Evolutionary conservation across 2,113 vertebrate genomes (phyloP).

Genomic region (Gambusia affinis): DNA sequence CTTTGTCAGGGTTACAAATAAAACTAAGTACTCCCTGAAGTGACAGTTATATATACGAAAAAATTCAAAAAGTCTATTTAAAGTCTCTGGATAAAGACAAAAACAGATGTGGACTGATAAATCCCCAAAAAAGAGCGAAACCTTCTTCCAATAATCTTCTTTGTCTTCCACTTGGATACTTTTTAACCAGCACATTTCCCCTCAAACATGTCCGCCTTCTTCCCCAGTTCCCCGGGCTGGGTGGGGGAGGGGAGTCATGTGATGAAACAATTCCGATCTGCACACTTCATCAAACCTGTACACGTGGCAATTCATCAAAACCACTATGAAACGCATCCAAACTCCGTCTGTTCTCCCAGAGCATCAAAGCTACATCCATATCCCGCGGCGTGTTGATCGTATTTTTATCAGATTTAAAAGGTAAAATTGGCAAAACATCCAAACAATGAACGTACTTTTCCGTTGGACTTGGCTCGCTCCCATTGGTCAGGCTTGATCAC

Average conservation of each 20-base stretch:
- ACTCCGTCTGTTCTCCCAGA: neutral
- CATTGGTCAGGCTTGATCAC: conserved; percentile 69
- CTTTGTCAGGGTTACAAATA: neutral
- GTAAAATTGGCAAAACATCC: conserved; percentile 50
- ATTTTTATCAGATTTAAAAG: neutral
- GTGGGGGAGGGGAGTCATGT: conserved; percentile 80
- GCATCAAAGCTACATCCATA: neutral
- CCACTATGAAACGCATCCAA: neutral
- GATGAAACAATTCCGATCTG: conserved; percentile 38
- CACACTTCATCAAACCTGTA: conserved; percentile 32
- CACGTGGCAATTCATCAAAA: conserved; percentile 49
- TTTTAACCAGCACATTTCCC: conserved; percentile 80
- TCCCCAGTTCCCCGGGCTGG: conserved; percentile 53
- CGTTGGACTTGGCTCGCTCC: conserved; percentile 30
- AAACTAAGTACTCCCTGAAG: neutral
- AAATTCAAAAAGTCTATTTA: neutral
- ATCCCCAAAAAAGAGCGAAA: conserved; percentile 67
- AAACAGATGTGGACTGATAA: conserved; percentile 31
- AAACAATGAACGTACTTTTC: conserved; percentile 73
- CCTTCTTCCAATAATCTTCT: conserved; percentile 74
- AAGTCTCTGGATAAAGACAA: conserved; percentile 28
- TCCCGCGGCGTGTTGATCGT: no score
- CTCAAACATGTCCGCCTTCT: conserved; percentile 83
- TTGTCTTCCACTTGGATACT: conserved; percentile 75
- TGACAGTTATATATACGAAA: neutral